phyloP scores from a whole-genome alignment of 2,797 vertebrate genomes.

The Acrossocheilus wenchowensis region DNA sequence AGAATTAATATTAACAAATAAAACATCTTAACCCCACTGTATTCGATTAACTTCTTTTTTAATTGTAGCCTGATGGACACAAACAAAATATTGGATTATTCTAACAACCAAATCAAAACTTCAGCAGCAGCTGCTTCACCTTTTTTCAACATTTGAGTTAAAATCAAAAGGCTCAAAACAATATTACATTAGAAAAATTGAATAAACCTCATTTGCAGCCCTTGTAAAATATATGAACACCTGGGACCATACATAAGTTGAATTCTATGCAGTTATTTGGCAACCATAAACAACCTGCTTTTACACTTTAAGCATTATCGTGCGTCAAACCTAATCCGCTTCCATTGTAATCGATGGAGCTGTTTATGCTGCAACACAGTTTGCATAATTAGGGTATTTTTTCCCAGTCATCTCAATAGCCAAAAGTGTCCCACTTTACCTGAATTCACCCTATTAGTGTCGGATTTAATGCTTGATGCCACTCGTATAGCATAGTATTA shows the following conservation, averaged over 20 bases:
- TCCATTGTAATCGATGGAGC: conserved; percentile 2
- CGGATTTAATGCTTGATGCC: background rate
- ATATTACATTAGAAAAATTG: background rate
- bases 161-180: background rate
- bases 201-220: background rate
- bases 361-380: background rate
- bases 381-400: background rate
- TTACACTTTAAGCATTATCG: background rate
- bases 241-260: conserved; percentile 10
- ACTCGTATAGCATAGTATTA: background rate
- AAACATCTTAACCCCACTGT: background rate
- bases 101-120: background rate
- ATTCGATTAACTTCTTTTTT: background rate
- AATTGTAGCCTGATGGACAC: background rate
- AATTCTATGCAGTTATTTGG: background rate
- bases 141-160: background rate
- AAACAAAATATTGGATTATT: background rate
- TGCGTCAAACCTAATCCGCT: background rate
- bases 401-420: background rate
- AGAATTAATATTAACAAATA: background rate
- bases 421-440: background rate
- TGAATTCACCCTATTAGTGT: background rate
- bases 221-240: background rate
- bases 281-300: background rate
- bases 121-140: background rate